Evolutionary conservation across 2,113 vertebrate genomes (phyloP), one percentile per base, ranked within the genome.

Genomic region (Myotis davidii): DNA sequence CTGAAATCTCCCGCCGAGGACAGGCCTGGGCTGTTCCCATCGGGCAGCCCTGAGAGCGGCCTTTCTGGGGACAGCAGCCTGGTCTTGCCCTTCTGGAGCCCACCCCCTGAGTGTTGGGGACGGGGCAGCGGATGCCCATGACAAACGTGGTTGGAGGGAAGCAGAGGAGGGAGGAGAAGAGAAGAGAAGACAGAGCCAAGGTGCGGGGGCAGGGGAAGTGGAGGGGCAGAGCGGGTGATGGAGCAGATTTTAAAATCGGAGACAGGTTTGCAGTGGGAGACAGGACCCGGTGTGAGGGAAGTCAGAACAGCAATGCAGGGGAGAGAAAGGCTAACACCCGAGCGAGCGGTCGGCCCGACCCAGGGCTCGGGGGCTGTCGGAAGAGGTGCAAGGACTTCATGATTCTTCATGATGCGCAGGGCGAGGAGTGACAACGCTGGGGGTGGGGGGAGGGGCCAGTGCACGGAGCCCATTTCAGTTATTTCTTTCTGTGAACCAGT

Each of bases 281-380:
- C 39, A 70, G 54, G 77, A 59, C n/a, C 13, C 12, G 4, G 17
- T 34, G 25, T 12, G 74, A 92, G 25, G 25, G 61, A 9, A 29
- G 29, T 72, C 17, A 39, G 87, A 48, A 76, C 18, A 25, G 73
- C 13, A 34, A 13, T n/a, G 6, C 4, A 5, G n/a, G 23, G 23
- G 0, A 29, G 13, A 18, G 17, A 34, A 32, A 14, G 23, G 50
- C 42, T 29, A 1, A 27, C 4, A 1, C 11, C 27, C 2, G 13
- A n/a, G 9, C n/a, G 32, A 12, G 32, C n/a, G 32, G 1, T 2
- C 27, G 13, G 21, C 52, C 20, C 21, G 25, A 37, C 32, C 45
- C 9, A 1, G 13, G 65, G 42, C 39, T n/a, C 20, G n/a, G 1
- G 12, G 39, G 70, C 54, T 16, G 23, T 37, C n/a, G 84, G 50